phyloP scores from a whole-genome alignment of 1,140 invertebrate genomes.

The Tribolium madens region DNA sequence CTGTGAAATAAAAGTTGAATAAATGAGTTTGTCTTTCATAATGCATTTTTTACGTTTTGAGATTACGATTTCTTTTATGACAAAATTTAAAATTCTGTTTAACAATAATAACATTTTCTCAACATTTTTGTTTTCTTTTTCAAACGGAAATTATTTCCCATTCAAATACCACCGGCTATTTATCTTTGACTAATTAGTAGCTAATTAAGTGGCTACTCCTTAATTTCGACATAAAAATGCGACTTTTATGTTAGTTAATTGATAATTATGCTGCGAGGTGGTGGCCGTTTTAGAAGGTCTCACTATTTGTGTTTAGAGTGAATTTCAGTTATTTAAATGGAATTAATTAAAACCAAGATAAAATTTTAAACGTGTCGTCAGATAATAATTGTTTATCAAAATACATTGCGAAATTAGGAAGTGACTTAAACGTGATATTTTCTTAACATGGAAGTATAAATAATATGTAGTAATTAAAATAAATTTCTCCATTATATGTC shows the following conservation, averaged over 20 bases:
- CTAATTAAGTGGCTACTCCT: conserved; percentile 34
- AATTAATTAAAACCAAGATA: conserved; percentile 1
- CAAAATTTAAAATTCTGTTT: conserved; percentile 23
- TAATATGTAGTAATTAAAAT: not conserved
- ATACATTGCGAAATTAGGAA: not conserved
- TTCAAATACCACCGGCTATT: conserved; percentile 16
- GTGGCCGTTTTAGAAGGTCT: not conserved
- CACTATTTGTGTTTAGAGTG: not conserved
- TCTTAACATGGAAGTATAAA: too few species aligned
- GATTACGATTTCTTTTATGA: conserved; percentile 7
- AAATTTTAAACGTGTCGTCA: not conserved
- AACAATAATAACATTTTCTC: conserved; percentile 15
- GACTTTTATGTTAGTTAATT: conserved; percentile 19
- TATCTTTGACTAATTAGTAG: conserved; percentile 25
- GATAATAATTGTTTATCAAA: not conserved
- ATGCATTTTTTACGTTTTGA: conserved; percentile 15
- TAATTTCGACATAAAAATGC: conserved; percentile 29
- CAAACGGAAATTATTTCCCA: not conserved
- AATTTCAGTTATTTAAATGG: conserved; percentile 6
- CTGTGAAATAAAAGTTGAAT: conserved; percentile 34
- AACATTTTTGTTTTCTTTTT: not conserved
- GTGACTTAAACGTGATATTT: not conserved
- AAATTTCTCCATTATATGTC: not conserved
- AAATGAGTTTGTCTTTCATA: conserved; percentile 27
- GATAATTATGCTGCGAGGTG: conserved; percentile 17